Base-by-base conservation (phyloP, 1,140 invertebrate species). In the Agrypnia vestita region DNA sequence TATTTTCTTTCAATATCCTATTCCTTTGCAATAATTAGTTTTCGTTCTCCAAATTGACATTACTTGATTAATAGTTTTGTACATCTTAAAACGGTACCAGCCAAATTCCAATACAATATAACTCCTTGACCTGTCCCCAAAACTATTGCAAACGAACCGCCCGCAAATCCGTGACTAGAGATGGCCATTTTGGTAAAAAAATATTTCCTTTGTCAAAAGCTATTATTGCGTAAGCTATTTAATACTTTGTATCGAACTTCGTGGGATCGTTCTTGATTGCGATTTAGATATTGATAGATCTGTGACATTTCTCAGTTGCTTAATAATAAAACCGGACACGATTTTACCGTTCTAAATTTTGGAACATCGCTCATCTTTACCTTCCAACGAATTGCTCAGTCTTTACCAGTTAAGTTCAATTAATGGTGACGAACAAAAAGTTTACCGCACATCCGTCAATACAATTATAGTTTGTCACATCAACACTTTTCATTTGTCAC, bases 131-230 rank as follows among this genome's bases (percentile, higher is more conserved):
- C 19, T 64, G 61, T 64, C 25, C 35, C 61, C 61, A 43, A 35
- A 64, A 64, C 25, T 10, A 64, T 64, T 25, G 19, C 61, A 64
- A 64, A 64, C 61, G 13, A 25, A 64, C 61, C 61, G 61, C 61
- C 61, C 61, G 61, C 61, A 19, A 35, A 43, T 6, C 61, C 61
- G 61, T 64, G 61, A 64, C 61, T 25, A 19, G 61, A 64, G 61
- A 64, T 43, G 19, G 61, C 61, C 35, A 15, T 64, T 59, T 21
- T 35, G 61, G 35, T 64, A 13, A 9, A n/a, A 13, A 4, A n/a
- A 21, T 64, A 44, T 64, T 62, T 64, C 35, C 61, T 64, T 64
- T 64, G 61, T 64, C 21, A 64, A 64, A 21, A 35, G 19, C n/a
- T 64, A 51, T 51, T 51, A 51, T 51, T 51, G 49, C 49, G 49